Base-by-base conservation (phyloP, 2,888 invertebrate genomes). In the Limnephilus rhombicus region DNA sequence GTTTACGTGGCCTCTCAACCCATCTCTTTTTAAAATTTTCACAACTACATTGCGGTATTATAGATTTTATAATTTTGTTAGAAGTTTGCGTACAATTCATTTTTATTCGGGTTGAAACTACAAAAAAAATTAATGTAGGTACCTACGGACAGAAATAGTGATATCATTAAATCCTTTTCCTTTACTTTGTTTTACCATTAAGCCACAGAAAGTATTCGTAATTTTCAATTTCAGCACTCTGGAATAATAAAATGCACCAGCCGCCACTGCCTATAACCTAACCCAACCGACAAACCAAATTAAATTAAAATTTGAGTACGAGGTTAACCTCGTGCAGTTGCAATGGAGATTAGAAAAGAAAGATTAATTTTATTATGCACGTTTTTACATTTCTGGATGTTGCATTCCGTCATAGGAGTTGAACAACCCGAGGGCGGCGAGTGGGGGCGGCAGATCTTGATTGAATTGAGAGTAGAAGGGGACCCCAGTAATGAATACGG, bases 401-500 rank as follows among this genome's bases (percentile, higher is more conserved):
- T 45, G 53, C 86, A 49, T 49, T 49, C 31, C 49, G 11, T 29
- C 49, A 86, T 13, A 86, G 11, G 68, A 41, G 83, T 90, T 83
- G 45, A 90, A 37, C 90, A 68, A 83, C 90, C 68, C 68, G 18
- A 15, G 85, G n/a, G 68, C 31, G 18, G 49, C 11, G 49, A 83
- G 81, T 82, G 91, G 68, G 37, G 91, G 82, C 41, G 68, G 85
- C 80, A 87, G 53, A 68, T 53, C 85, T 45, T 91, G 92, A 92
- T 92, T 93, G 92, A 91, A 93, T 92, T 91, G 91, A 90, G 91
- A 89, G 92, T 29, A 34, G 34, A 81, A 41, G 29, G 85, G 80
- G 41, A 41, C 92, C 87, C 49, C 37, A 86, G 93, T 93, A 93
- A 93, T 93, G 93, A 93, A 93, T 92, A 93, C 89, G 92, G 92